Evolutionary conservation across 2,888 invertebrate genomes (phyloP), one percentile per base, ranked within the genome.

Genomic region (Ectemnius cavifrons): DNA sequence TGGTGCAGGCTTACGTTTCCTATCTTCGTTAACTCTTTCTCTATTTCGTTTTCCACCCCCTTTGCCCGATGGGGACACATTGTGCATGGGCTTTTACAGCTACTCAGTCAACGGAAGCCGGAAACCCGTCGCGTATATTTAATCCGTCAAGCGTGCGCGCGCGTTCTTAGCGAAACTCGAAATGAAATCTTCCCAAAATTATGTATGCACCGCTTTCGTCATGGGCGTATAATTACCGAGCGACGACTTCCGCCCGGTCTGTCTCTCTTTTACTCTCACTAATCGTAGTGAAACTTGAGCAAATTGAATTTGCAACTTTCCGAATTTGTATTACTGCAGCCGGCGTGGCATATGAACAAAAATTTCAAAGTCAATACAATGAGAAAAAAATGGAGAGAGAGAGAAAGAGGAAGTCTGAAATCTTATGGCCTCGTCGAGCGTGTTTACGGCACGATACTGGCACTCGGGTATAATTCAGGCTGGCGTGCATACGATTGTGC

Each of bases 11-110:
- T 81, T 77, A 63, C 73, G 46, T 27, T 16, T 2, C 60, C 57
- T 63, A 70, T 75, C 74, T 72, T 82, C 73, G 79, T 81, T 74
- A 73, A 66, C 58, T 74, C 66, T 79, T 82, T 81, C 82, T 82
- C 79, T 79, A 73, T 37, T 11, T 37, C 37, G 73, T 75, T 76
- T 76, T 67, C 65, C 56, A 47, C 62, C 58, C 64, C 62, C 45
- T n/a, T 2, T 64, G 57, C 27, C 23, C 14, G 28, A 20, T 64
- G 47, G 20, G n/a, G 14, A 20, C 46, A 37, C 46, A 46, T 0
- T 16, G 8, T 27, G 18, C 64, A 20, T 18, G 57, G n/a, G n/a
- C 13, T 46, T 37, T 37, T 52, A 16, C 52, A 52, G 16, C 14
- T 16, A 52, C 52, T 16, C 16, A 16, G 11, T 16, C 52, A 52